These are phyloP conservation scores for Aphis craccivora DNA, from an alignment of 1,140 invertebrate genomes.

Conservation along the genomic window DNA sequence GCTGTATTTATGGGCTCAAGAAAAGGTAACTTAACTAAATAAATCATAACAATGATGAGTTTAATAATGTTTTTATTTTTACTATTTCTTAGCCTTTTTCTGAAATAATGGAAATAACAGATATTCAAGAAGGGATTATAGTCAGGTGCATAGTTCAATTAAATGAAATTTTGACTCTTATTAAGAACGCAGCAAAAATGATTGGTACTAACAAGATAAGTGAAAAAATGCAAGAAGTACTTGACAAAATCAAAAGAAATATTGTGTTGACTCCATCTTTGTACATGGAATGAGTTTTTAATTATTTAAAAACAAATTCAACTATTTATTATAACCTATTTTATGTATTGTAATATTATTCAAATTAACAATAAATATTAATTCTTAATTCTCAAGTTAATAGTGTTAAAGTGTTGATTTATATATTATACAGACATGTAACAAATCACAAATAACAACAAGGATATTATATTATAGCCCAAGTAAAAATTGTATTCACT, in stretches of 20 bases:
- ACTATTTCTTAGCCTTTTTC: constrained; percentile 77
- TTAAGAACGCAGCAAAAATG: constrained; percentile 89
- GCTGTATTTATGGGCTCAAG: constrained; percentile 87
- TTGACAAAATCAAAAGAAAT: constrained; percentile 91
- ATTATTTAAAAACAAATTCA: neutral
- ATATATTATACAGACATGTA: neutral
- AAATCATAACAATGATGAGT: neutral
- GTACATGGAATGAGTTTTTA: constrained; percentile 70
- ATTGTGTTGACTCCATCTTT: constrained; percentile 98
- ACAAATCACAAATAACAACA: neutral
- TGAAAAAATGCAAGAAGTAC: constrained; percentile 95
- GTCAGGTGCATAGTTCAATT: constrained; percentile 96
- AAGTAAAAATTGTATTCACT: neutral
- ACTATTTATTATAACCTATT: neutral
- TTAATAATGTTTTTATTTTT: neutral
- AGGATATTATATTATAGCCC: neutral
- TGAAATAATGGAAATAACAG: constrained; percentile 90
- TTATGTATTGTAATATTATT: neutral
- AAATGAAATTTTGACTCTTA: constrained; percentile 90
- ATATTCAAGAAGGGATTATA: constrained; percentile 97
- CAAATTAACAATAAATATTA: neutral
- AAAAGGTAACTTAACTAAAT: constrained; percentile 56
- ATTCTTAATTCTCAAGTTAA: neutral
- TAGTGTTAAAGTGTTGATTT: neutral
- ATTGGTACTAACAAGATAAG: constrained; percentile 91